A percentile compares a stretch with the other conserved stretches of the same genome.
These are phyloP conservation scores for Eumacrocentrus americanus DNA, from an alignment of 2,888 invertebrate genomes.

Conservation along the genomic window DNA sequence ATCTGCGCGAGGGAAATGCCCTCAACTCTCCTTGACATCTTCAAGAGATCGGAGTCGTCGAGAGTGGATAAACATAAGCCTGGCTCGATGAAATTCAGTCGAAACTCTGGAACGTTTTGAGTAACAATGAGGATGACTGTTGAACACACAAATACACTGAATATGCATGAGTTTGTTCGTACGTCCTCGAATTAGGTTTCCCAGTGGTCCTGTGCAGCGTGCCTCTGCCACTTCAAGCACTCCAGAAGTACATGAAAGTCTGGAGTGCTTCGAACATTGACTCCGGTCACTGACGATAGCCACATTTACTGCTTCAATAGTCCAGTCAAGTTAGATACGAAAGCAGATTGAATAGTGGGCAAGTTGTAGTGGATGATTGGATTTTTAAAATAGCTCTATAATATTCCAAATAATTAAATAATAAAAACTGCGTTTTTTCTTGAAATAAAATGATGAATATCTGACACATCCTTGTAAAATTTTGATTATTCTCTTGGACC, in stretches of 20 bases:
- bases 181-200: conserved; percentile 56
- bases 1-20: conserved; percentile 16
- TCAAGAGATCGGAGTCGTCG: neutral
- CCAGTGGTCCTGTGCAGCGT: conserved; percentile 44
- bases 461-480: no score
- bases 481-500: no score
- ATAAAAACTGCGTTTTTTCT: no score
- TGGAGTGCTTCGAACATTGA: conserved; percentile 24
- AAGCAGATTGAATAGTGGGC: no score
- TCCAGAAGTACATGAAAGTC: conserved; percentile 29
- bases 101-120: conserved; percentile 6
- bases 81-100: conserved; percentile 9
- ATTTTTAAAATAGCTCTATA: no score
- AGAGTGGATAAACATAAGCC: neutral
- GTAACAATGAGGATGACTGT: conserved; percentile 15
- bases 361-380: no score
- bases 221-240: conserved; percentile 44
- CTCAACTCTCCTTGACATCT: no score
- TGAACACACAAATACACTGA: conserved; percentile 53
- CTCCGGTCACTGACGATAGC: conserved; percentile 17
- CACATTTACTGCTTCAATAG: conserved; percentile 17
- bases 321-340: no score
- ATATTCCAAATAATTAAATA: no score
- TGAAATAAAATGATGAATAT: no score
- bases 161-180: conserved; percentile 55